A percentile compares a stretch with the other conserved stretches of the same genome.
phyloP scores from a whole-genome alignment of 2,888 invertebrate genomes.

The Cyaniris semiargus region DNA sequence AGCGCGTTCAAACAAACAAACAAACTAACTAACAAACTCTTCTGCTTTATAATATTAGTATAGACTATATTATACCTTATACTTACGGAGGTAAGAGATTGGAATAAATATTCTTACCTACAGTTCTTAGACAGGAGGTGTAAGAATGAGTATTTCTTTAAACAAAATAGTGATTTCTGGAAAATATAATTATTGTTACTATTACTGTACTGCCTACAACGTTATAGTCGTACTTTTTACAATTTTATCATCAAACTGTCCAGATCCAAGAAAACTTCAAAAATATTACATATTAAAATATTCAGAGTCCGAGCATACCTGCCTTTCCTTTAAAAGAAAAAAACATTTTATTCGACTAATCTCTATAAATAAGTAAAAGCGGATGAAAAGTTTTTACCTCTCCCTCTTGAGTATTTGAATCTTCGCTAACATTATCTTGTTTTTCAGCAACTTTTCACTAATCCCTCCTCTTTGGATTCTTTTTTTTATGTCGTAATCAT shows the following conservation, averaged over 20 bases:
- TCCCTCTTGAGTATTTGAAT: constrained; percentile 26
- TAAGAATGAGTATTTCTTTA: no score
- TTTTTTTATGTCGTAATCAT: constrained; percentile 17
- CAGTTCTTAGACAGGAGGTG: no score
- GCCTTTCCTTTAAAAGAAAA: constrained; percentile 10
- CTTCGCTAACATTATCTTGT: constrained; percentile 27
- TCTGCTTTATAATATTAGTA: no score
- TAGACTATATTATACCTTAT: no score
- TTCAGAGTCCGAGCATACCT: not conserved
- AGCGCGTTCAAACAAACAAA: no score
- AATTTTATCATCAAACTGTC: not conserved
- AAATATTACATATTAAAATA: constrained; percentile 6
- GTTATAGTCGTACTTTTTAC: not conserved
- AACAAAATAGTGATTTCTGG: not conserved
- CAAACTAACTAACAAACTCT: no score
- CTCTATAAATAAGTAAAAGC: constrained; percentile 29
- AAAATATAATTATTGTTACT: not conserved
- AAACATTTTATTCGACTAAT: constrained; percentile 24
- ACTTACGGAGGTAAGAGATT: not conserved
- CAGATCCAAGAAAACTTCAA: constrained; percentile 1
- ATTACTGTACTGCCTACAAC: not conserved
- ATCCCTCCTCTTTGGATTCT: constrained; percentile 18
- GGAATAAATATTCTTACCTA: no score
- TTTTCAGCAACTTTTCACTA: constrained; percentile 26
- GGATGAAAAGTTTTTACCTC: constrained; percentile 29